Conservation (phyloP, 2,113 vertebrate genomes). For the Neolamprologus devosi region DNA sequence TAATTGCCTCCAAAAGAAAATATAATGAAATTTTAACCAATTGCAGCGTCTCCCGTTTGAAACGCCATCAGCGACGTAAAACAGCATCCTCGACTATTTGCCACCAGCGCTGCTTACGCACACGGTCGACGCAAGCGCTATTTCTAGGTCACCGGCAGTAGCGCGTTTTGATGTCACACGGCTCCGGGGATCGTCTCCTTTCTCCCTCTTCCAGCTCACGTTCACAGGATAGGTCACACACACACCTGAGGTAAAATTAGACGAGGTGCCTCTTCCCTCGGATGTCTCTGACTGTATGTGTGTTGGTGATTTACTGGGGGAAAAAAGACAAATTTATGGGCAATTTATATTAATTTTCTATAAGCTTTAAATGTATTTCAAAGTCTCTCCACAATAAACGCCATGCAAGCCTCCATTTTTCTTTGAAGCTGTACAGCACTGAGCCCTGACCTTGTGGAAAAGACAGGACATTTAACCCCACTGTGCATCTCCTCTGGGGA, state of each 20-base stretch:
- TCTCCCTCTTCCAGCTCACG: neutral
- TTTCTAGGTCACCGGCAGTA: constrained; percentile 65
- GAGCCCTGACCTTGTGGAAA: constrained; percentile 22
- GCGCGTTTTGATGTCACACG: constrained; percentile 42
- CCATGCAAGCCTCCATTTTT: neutral
- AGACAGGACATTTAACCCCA: constrained; percentile 15
- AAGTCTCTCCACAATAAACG: neutral
- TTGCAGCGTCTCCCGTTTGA: neutral
- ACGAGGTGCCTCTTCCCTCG: neutral
- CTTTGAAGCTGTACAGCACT: constrained; percentile 16
- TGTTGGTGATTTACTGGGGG: neutral
- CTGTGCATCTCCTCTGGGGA: constrained; percentile 10
- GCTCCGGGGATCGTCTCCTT: constrained; percentile 19
- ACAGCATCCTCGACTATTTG: constrained; percentile 6
- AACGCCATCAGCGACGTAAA: constrained; percentile 12
- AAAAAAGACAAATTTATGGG: neutral
- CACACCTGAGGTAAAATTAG: neutral
- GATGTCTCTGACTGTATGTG: neutral
- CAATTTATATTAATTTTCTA: neutral
- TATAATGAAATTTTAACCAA: neutral
- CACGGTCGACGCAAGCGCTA: neutral
- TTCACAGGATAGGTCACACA: neutral
- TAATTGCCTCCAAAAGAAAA: neutral
- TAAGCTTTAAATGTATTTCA: neutral
- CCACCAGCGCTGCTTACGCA: constrained; percentile 37